A percentile compares a stretch with the other conserved stretches of the same genome.
Evolutionary conservation across 2,888 invertebrate genomes (phyloP).

Genomic region (Pyrrhia umbra): DNA sequence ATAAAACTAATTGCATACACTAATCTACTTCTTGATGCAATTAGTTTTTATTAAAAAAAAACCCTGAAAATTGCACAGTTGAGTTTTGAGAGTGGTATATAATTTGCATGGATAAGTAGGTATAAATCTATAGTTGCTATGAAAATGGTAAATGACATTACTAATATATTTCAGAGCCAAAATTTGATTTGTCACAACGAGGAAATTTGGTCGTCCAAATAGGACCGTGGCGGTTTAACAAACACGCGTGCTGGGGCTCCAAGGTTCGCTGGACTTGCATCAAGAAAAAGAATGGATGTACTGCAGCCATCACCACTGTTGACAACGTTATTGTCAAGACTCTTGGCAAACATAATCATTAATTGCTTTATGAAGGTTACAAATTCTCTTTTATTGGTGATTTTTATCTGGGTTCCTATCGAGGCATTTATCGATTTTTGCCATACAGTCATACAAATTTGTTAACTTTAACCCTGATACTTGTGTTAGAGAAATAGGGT

Average conservation of each 20-base stretch:
- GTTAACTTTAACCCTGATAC: no score
- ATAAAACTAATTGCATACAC: no score
- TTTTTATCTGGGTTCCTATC: not conserved
- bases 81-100: not conserved
- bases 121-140: not conserved
- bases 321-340: slow-evolving; percentile 86
- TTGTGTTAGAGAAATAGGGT: no score
- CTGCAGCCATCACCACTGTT: slow-evolving; percentile 83
- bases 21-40: no score
- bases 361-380: slow-evolving; percentile 1
- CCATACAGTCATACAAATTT: no score
- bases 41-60: no score
- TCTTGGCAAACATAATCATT: slow-evolving; percentile 85
- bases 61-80: no score
- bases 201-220: slow-evolving; percentile 86
- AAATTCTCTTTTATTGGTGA: no score
- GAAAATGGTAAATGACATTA: slow-evolving; percentile 10
- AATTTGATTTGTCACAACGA: slow-evolving; percentile 84
- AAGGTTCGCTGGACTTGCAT: slow-evolving; percentile 87
- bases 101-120: slow-evolving; percentile 16
- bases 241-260: slow-evolving; percentile 85
- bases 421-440: not conserved
- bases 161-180: slow-evolving; percentile 76
- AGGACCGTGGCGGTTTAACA: slow-evolving; percentile 86
- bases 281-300: slow-evolving; percentile 86